A percentile compares a stretch with the other conserved stretches of the same genome.
Conservation (phyloP, 1,140 invertebrate species). For the Littorina saxatilis region DNA sequence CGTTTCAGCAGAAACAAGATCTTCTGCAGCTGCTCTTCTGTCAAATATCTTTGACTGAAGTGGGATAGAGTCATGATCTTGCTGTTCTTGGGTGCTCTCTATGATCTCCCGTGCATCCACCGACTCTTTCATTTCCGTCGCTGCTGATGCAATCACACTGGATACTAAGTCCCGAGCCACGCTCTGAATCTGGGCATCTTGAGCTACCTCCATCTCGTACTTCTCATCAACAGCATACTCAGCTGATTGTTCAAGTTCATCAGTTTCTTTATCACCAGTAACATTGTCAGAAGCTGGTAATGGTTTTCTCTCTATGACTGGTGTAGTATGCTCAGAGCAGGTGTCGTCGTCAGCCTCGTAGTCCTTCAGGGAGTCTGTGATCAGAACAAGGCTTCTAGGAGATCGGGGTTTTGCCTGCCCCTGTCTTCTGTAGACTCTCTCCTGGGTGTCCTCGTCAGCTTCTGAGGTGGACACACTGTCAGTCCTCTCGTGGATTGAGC, state of each 20-base stretch:
- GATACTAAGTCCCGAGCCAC: neutral
- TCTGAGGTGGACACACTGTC: slow-evolving; percentile 20
- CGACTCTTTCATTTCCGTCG: neutral
- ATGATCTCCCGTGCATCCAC: neutral
- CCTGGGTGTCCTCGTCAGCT: slow-evolving; percentile 1
- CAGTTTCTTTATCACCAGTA: neutral
- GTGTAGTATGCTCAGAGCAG: slow-evolving; percentile 10
- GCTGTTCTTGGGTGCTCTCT: too few species aligned
- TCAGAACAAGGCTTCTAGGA: neutral
- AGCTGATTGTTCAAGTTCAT: neutral
- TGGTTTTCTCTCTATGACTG: neutral
- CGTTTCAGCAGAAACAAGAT: too few species aligned
- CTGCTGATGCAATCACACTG: neutral
- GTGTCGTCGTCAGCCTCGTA: slow-evolving; percentile 33
- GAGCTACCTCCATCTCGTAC: neutral
- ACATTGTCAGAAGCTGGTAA: too few species aligned
- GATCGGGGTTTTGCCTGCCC: neutral
- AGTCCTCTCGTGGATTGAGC: neutral
- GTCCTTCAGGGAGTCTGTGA: neutral
- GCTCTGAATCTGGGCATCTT: neutral
- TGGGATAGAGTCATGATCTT: too few species aligned
- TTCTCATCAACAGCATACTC: neutral
- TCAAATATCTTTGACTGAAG: too few species aligned
- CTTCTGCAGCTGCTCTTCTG: too few species aligned
- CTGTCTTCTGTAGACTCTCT: neutral